phyloP scores from a whole-genome alignment of 2,113 vertebrate species.

The Clarias magur region DNA sequence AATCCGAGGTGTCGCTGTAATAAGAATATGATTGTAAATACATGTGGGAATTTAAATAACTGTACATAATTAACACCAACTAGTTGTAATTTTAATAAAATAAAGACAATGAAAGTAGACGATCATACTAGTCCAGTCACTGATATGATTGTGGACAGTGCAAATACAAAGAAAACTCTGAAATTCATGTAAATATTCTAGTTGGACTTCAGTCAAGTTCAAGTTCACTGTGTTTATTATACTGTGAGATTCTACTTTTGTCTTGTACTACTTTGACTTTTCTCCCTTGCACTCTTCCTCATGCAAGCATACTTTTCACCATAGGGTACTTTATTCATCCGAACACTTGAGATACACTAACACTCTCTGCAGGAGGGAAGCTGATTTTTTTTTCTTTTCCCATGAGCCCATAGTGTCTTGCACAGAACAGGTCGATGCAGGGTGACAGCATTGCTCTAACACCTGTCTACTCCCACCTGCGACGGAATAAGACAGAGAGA shows the following conservation, averaged over 20 bases:
- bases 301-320: constrained; percentile 51
- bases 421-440: constrained; percentile 16
- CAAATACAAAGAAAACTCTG: neutral
- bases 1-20: too few species aligned
- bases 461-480: constrained; percentile 52
- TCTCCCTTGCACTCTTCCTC: constrained; percentile 55
- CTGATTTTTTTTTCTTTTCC: constrained; percentile 37
- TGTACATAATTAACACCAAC: too few species aligned
- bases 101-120: too few species aligned
- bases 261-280: neutral
- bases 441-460: constrained; percentile 50
- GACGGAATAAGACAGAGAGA: constrained; percentile 39
- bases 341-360: constrained; percentile 34
- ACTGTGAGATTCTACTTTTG: neutral
- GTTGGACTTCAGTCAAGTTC: neutral
- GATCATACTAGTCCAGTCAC: too few species aligned
- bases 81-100: too few species aligned
- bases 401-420: constrained; percentile 15
- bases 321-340: constrained; percentile 51
- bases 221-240: too few species aligned
- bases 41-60: too few species aligned
- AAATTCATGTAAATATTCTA: neutral
- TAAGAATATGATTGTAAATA: too few species aligned
- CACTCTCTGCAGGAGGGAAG: constrained; percentile 27
- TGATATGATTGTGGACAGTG: too few species aligned